Percentiles rank a stretch among this genome's conserved stretches.
Evolutionary conservation across 2,113 vertebrate species (phyloP).

Genomic region (Ailuropoda melanoleuca): DNA sequence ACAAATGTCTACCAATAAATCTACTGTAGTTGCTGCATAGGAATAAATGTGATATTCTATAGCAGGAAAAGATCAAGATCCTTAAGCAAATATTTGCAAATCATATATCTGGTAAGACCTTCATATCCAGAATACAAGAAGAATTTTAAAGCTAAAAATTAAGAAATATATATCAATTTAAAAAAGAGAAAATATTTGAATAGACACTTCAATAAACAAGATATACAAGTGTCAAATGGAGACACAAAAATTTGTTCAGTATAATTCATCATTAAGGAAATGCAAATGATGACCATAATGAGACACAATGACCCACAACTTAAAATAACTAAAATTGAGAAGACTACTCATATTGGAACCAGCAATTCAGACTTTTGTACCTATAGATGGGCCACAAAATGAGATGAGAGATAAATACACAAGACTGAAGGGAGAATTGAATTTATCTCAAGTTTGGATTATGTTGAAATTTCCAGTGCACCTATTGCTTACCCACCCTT

Average conservation of each 20-base stretch:
- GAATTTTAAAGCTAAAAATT: not conserved
- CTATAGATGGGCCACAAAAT: not conserved
- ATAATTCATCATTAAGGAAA: not conserved
- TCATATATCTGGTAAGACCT: not conserved
- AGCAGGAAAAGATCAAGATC: not conserved
- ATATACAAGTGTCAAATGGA: not conserved
- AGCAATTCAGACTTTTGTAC: not conserved
- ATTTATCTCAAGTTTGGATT: not conserved
- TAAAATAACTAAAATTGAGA: not conserved
- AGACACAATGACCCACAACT: not conserved
- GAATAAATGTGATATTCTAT: not conserved
- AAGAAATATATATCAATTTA: not conserved
- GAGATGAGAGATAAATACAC: not conserved
- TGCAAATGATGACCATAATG: not conserved
- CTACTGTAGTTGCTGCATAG: not conserved
- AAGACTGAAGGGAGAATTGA: not conserved
- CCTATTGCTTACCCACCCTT: not conserved
- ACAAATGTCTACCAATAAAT: not conserved
- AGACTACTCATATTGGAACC: not conserved
- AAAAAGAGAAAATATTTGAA: not conserved
- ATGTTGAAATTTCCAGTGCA: not conserved
- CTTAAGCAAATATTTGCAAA: not conserved
- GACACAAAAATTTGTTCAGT: not conserved
- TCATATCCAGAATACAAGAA: not conserved
- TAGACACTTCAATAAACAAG: not conserved